Evolutionary conservation across 2,113 vertebrate species (phyloP), one percentile per base, ranked within the genome.

Genomic region (Paraplagusia blochii): DNA sequence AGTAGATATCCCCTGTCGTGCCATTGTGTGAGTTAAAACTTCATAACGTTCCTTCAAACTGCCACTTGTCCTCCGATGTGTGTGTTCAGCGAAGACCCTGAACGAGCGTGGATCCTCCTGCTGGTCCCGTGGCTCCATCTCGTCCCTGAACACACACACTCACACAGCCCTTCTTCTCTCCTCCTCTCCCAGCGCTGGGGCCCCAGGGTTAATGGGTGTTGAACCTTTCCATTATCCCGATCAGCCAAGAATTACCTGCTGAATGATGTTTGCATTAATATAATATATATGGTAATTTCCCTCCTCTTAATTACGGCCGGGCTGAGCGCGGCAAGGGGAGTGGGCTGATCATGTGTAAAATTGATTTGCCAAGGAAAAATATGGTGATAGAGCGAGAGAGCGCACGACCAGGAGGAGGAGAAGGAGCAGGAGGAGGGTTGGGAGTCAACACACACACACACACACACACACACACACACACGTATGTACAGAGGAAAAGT

Each of bases 261-360:
- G 95, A 98, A 96, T 97, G 95, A 98, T 99, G 97, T 99, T 98
- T 99, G 97, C 96, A 97, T 99, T 99, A 99, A 99, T 99, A 99
- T 99, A 98, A 99, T 99, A 99, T 99, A 99, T 98, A 99, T 99
- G 97, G 94, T 98, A 99, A 99, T 98, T 98, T 96, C 94, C 82
- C 84, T 94, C 91, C 95, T 96, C 97, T 99, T 99, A 99, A 99
- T 99, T 98, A 99, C 95, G 93, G 91, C 94, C 91, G 95, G 94
- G 94, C 95, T 93, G 92, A 94, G 93, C 92, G 93, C 92, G 88
- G 94, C 94, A 78, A 94, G 94, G 94, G 93, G 94, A 95, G 95
- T 96, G 94, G 95, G 95, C 96, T 98, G 96, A 98, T 99, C 96
- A 99, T 98, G 96, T 99, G 96, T 98, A 98, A 99, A 98, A 99